Percentiles rank a stretch among this genome's conserved stretches.
These are phyloP conservation scores for Melipona beecheii DNA, from an alignment of 2,888 invertebrate species.

Conservation along the genomic window DNA sequence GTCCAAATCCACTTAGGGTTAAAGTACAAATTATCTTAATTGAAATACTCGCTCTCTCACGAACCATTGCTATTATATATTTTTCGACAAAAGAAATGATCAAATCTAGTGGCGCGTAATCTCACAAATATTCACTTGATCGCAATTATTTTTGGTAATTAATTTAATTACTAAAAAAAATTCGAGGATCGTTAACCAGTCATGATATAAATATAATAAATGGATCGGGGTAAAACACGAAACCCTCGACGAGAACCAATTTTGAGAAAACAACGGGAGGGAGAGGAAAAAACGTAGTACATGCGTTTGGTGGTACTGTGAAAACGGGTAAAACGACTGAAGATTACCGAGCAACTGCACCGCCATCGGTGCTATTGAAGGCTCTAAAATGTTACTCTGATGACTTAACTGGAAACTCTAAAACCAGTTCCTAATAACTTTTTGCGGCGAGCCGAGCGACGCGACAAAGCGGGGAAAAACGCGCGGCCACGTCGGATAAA, in stretches of 20 bases:
- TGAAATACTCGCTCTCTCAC: not conserved
- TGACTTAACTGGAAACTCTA: conserved; percentile 68
- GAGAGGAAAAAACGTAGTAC: conserved; percentile 7
- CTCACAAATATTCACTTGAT: not conserved
- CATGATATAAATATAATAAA: not conserved
- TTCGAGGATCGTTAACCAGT: not conserved
- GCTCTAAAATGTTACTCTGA: conserved; percentile 63
- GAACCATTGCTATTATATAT: not conserved
- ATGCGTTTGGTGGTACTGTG: conserved; percentile 20
- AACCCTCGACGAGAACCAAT: conserved; percentile 14
- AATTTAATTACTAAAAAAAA: not conserved
- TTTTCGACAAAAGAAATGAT: not conserved
- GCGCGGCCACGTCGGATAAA: conserved; percentile 44
- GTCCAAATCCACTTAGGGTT: no score
- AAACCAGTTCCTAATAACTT: conserved; percentile 69
- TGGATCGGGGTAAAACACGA: not conserved
- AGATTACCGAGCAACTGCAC: conserved; percentile 46
- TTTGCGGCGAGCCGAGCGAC: conserved; percentile 53
- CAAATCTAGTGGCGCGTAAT: not conserved
- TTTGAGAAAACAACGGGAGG: conserved; percentile 14
- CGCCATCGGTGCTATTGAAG: conserved; percentile 56
- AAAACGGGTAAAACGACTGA: conserved; percentile 36
- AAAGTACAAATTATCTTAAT: not conserved
- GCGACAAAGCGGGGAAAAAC: conserved; percentile 64
- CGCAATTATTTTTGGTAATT: no score